Conservation (phyloP, 2,797 vertebrate species). For the Esox lucius region DNA sequence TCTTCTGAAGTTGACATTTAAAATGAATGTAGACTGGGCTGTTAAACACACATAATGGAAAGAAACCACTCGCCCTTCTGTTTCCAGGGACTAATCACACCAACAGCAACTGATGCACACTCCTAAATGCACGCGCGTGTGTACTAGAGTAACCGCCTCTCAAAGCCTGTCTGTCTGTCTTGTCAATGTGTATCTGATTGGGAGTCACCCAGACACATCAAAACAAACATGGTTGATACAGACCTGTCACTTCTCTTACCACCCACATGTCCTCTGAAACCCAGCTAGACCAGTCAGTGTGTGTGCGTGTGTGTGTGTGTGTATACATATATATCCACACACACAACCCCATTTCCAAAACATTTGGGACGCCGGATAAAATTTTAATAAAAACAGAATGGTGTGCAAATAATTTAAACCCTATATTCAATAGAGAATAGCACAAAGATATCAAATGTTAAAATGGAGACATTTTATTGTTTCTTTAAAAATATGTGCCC, state of each 20-base stretch:
- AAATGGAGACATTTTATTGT: too few relatives aligned
- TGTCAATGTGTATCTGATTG: conserved; percentile 26
- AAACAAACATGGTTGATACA: conserved; percentile 27
- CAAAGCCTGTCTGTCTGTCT: neutral
- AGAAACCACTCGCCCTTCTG: neutral
- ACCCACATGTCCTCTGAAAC: conserved; percentile 20
- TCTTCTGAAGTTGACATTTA: conserved; percentile 6
- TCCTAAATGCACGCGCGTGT: neutral
- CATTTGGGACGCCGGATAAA: too few relatives aligned
- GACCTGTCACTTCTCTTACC: neutral
- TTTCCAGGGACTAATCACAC: neutral
- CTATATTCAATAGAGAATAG: too few relatives aligned
- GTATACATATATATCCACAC: neutral
- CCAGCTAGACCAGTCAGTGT: conserved; percentile 19
- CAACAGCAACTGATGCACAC: neutral
- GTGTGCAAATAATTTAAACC: too few relatives aligned
- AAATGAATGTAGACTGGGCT: conserved; percentile 8
- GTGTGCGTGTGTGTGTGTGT: neutral
- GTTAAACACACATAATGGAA: neutral
- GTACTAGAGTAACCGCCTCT: conserved; percentile 17
- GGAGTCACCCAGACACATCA: conserved; percentile 30
- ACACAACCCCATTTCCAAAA: neutral
- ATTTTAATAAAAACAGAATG: too few relatives aligned
- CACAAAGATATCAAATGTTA: too few relatives aligned
- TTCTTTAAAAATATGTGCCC: too few relatives aligned